A percentile compares a stretch with the other conserved stretches of the same genome.
Evolutionary conservation across 1,140 invertebrate genomes (phyloP).

Genomic region (Sipha flava): DNA sequence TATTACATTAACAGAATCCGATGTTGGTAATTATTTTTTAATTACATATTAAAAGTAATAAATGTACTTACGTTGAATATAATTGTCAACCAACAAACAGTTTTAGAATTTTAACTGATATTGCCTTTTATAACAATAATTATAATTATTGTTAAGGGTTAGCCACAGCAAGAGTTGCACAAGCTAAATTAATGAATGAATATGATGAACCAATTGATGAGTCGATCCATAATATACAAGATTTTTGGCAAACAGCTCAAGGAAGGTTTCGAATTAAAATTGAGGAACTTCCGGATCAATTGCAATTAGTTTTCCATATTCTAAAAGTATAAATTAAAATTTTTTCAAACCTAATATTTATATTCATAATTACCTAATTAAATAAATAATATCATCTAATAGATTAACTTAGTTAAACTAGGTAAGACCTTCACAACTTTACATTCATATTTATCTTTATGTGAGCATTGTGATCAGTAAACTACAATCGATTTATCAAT

Average conservation of each 20-base stretch:
- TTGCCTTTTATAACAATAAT: too few relatives aligned
- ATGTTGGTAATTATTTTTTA: constrained; percentile 56
- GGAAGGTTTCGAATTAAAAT: constrained; percentile 87
- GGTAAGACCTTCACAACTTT: too few relatives aligned
- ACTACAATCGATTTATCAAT: too few relatives aligned
- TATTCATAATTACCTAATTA: too few relatives aligned
- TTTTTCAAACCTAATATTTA: background rate
- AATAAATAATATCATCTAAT: too few relatives aligned
- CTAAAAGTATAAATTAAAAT: constrained; percentile 58
- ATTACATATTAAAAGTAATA: constrained; percentile 32
- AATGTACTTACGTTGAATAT: background rate
- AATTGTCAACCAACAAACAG: background rate
- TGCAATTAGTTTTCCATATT: constrained; percentile 86
- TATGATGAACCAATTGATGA: constrained; percentile 58
- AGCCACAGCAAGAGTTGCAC: constrained; percentile 56
- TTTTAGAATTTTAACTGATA: too few relatives aligned
- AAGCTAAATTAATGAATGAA: constrained; percentile 57
- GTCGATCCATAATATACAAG: constrained; percentile 60
- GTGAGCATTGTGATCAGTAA: too few relatives aligned
- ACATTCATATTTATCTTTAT: too few relatives aligned
- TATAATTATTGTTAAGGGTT: constrained; percentile 41
- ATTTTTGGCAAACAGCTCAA: constrained; percentile 85
- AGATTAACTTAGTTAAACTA: too few relatives aligned
- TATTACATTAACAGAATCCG: constrained; percentile 78
- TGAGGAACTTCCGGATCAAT: constrained; percentile 80